phyloP scores from a whole-genome alignment of 2,797 vertebrate genomes.

The Phoxinus dragarum region DNA sequence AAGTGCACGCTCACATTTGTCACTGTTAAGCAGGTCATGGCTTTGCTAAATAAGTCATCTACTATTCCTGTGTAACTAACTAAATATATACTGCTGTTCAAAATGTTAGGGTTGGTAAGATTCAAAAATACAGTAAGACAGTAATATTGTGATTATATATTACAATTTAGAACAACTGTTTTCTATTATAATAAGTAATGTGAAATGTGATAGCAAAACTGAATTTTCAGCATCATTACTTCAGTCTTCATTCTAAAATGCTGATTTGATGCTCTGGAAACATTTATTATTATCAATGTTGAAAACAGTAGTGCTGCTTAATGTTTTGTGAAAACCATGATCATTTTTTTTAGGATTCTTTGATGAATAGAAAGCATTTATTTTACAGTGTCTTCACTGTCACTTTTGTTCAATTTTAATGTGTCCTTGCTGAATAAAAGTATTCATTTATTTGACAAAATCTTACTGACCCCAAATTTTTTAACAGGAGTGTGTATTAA shows the following conservation, averaged over 20 bases:
- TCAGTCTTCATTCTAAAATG: neutral
- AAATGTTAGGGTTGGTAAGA: neutral
- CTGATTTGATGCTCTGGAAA: neutral
- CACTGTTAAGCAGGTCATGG: conserved; percentile 7
- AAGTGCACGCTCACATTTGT: neutral
- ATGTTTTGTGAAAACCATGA: neutral
- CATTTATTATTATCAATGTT: neutral
- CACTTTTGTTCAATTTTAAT: neutral
- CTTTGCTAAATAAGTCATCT: neutral
- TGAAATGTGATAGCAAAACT: neutral
- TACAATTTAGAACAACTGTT: neutral
- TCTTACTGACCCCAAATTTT: neutral
- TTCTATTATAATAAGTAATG: neutral
- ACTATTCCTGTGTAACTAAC: neutral
- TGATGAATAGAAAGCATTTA: neutral
- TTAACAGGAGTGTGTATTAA: neutral
- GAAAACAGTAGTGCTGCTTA: neutral
- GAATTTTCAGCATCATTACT: neutral
- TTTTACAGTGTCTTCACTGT: neutral
- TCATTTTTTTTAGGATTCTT: neutral
- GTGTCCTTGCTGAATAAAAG: neutral
- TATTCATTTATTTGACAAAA: neutral
- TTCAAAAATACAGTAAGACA: neutral
- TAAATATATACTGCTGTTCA: neutral
- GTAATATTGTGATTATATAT: neutral